Evolutionary conservation across 1,140 invertebrate genomes (phyloP), one percentile per base, ranked within the genome.

Genomic region (Bombus haemorrhoidalis): DNA sequence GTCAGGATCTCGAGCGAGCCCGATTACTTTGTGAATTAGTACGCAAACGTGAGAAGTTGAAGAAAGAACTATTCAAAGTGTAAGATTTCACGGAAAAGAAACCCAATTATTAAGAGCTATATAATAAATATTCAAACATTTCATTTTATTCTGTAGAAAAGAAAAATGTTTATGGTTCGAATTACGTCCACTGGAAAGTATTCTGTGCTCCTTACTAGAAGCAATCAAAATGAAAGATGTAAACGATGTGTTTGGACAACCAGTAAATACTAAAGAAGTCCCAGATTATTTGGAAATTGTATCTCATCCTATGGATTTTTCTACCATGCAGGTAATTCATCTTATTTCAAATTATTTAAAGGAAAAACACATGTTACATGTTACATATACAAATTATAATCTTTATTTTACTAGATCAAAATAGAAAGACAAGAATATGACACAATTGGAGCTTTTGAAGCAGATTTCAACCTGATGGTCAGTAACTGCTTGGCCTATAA

Each of bases 401-500:
- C 32, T 64, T 74, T 71, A 64, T 68, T 62, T 59, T 39, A 62
- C 34, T 91, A 96, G 81, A 91, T 95, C 72, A 99, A 98, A 95
- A 95, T 99, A 25, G 97, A 98, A 75, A 94, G 96, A 57, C 97
- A 98, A 85, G 95, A 97, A 78, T 99, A 99, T 94, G 95, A 95
- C 10, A 97, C 96, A 39, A 95, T 99, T 64, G 96, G 97, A 79
- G 96, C 97, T 32, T 97, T 99, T 92, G 97, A 99, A 93, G 95
- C 95, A 2, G 99, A 99, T 95, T 99, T 99, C 93, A 97, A 98
- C 91, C 95, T 99, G 1, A 99, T 99, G 97, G 98, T 99, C 47
- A 97, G 97, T 79, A 99, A 99, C 93, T 99, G 99, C 93, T 96
- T 99, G 82, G 97, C 97, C 0, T 99, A 99, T 92, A 99, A 99